Conservation (phyloP, 2,888 invertebrate genomes). For the Xanthorhoe spadicearia region DNA sequence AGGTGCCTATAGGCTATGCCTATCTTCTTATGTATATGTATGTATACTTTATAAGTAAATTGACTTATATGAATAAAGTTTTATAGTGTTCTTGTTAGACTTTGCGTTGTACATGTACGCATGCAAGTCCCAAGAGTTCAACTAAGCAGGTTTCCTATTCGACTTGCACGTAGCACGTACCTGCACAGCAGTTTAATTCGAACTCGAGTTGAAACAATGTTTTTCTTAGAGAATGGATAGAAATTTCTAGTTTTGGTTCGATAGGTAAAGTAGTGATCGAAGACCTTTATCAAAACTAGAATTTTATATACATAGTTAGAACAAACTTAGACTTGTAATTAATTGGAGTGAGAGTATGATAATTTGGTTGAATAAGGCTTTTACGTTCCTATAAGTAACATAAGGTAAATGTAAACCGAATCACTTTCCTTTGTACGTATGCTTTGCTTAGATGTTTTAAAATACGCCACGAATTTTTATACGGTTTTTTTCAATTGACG, state of each 20-base stretch:
- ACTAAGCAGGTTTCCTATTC: slow-evolving; percentile 1
- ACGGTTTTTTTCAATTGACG: no score
- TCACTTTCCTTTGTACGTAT: no score
- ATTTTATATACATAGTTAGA: neutral
- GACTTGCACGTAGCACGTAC: slow-evolving; percentile 9
- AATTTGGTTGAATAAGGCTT: neutral
- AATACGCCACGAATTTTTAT: no score
- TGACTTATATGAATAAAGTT: no score
- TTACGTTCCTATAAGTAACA: neutral
- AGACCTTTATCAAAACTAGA: slow-evolving; percentile 6
- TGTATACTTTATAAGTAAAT: no score
- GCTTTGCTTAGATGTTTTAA: no score
- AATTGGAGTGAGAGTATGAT: neutral
- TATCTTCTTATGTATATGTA: no score
- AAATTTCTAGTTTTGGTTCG: slow-evolving; percentile 11
- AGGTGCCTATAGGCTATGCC: no score
- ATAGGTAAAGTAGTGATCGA: slow-evolving; percentile 15
- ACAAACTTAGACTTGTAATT: neutral
- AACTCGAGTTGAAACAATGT: slow-evolving; percentile 12
- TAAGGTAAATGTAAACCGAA: no score
- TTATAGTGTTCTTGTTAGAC: no score
- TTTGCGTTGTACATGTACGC: neutral
- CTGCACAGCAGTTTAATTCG: slow-evolving; percentile 11
- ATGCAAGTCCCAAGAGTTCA: neutral
- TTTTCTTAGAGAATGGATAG: slow-evolving; percentile 13